Evolutionary conservation across 2,797 vertebrate species (phyloP).

Genomic region (Pantherophis vulpinus): DNA sequence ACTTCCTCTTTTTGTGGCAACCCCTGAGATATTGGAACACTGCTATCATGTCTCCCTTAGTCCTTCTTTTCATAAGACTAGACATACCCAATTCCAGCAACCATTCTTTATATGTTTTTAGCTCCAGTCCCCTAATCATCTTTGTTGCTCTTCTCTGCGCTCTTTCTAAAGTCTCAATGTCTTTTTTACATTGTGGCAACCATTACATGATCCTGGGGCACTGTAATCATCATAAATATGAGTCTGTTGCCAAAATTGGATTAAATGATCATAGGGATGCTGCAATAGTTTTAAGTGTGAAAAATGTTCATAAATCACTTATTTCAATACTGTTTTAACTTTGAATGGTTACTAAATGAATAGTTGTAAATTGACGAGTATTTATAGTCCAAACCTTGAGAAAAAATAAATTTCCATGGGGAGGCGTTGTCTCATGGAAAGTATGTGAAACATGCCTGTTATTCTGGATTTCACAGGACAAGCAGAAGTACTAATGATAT

Average conservation of each 20-base stretch:
- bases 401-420: background rate
- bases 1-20: too few species aligned
- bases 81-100: too few species aligned
- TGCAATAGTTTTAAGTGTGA: background rate
- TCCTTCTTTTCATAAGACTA: too few species aligned
- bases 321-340: background rate
- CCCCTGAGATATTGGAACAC: too few species aligned
- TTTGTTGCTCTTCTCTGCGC: too few species aligned
- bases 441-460: background rate
- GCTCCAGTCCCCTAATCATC: too few species aligned
- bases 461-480: background rate
- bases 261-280: background rate
- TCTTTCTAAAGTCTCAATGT: too few species aligned
- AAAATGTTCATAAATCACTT: background rate
- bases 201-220: background rate
- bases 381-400: background rate
- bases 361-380: background rate
- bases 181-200: too few species aligned
- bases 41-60: too few species aligned
- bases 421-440: background rate
- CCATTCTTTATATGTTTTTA: too few species aligned
- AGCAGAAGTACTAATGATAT: background rate
- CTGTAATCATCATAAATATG: background rate
- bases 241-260: background rate
- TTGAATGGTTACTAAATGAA: background rate